These are phyloP conservation scores for Ceyx melanurus DNA, from an alignment of 2,113 vertebrate species.

Conservation along the genomic window DNA sequence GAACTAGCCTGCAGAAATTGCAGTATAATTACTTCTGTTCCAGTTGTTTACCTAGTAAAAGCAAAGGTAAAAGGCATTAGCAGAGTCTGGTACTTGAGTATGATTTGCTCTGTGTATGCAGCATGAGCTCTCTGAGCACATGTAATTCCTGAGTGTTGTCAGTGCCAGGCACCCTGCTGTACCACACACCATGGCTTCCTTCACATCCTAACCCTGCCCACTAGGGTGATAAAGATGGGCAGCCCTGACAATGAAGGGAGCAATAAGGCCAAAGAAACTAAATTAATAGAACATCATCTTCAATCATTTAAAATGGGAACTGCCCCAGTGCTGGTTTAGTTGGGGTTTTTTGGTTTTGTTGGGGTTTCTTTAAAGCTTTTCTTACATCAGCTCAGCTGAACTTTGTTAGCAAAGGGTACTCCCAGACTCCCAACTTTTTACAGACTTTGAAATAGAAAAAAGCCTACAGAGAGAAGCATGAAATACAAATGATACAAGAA, in stretches of 20 bases:
- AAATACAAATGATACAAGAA: background rate
- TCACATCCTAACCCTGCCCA: background rate
- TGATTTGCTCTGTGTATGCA: background rate
- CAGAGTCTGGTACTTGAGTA: background rate
- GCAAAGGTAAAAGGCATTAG: background rate
- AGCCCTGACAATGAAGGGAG: background rate
- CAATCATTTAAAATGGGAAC: background rate
- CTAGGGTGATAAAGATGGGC: background rate
- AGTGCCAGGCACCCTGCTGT: background rate
- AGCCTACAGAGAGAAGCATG: background rate
- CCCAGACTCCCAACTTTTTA: background rate
- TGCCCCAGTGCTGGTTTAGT: background rate
- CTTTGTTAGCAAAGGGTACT: background rate
- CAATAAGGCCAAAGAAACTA: background rate
- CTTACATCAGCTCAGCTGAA: background rate
- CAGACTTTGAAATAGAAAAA: background rate
- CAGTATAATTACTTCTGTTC: slow-evolving; percentile 22
- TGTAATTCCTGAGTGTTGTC: background rate
- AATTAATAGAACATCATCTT: background rate
- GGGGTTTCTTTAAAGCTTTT: no score
- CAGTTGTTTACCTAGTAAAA: background rate
- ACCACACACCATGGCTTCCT: background rate
- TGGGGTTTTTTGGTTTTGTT: no score
- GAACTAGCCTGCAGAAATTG: background rate
- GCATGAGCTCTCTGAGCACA: background rate